Conservation (phyloP, 2,888 invertebrate genomes). For the Deilephila elpenor region DNA sequence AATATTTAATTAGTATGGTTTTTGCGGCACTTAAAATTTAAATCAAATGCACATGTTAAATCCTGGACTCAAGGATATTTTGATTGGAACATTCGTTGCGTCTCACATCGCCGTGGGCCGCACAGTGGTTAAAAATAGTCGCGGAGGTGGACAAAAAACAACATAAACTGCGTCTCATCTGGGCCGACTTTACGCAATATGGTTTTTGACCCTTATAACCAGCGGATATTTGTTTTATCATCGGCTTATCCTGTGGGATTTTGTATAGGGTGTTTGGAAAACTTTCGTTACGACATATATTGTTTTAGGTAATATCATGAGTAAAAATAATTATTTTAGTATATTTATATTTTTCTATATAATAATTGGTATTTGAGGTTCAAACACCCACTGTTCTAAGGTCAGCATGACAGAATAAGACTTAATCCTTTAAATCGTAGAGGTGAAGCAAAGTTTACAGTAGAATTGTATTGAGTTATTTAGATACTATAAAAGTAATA, state of each 20-base stretch:
- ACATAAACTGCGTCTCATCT: constrained; percentile 65
- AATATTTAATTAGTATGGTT: no score
- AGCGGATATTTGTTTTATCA: constrained; percentile 81
- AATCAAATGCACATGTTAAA: neutral
- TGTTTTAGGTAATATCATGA: no score
- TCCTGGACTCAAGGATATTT: neutral
- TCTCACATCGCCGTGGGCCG: constrained; percentile 50
- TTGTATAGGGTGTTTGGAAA: constrained; percentile 51
- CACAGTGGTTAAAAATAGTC: constrained; percentile 76
- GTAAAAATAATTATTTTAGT: no score
- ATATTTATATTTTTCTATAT: no score
- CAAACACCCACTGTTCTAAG: no score
- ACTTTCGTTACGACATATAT: neutral
- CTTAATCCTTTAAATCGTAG: no score
- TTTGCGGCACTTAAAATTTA: neutral
- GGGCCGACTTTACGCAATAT: constrained; percentile 80
- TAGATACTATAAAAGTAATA: no score
- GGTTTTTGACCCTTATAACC: constrained; percentile 80
- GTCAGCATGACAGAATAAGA: no score
- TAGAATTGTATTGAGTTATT: no score
- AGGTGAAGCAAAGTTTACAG: no score
- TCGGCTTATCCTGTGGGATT: constrained; percentile 71
- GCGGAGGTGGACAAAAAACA: constrained; percentile 77
- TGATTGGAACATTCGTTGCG: constrained; percentile 29
- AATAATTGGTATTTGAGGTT: no score